Evolutionary conservation across 2,113 vertebrate species (phyloP), one percentile per base, ranked within the genome.

Genomic region (Centrocercus urophasianus): DNA sequence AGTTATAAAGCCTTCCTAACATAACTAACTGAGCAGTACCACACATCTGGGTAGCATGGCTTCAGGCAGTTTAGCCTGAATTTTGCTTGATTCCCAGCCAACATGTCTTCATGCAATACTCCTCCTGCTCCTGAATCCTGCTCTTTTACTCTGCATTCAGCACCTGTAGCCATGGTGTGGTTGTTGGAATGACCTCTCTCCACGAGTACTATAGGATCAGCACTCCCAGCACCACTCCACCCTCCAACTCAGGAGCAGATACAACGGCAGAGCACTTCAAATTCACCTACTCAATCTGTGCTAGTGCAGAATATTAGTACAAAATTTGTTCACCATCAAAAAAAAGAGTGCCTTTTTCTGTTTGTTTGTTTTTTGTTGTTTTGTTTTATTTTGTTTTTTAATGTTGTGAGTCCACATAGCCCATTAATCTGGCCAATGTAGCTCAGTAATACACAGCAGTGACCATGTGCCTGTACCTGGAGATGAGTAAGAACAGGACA

Each of bases 111-210:
- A 7, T 11, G 22, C n/a, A 73, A 9, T 21, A 47, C 24, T 89
- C 36, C 16, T 63, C 48, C 76, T 45, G 36, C 34, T 75, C 43
- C 45, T 11, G 19, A 59, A 17, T 43, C 45, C 36, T 57, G 3
- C 22, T 14, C 15, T 47, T 17, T 60, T 30, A 45, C 30, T 69
- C 69, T 48, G 64, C 30, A 40, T 8, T 36, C 61, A 32, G 30
- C 18, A 42, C 56, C 65, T 45, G 22, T 1, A 64, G 60, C 56
- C 24, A 8, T 30, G 32, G 38, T 7, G 48, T 3, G 48, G 45
- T 20, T 25, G 69, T n/a, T 50, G 52, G 40, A 77, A 16, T 0
- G 0, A 74, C 61, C n/a, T 40, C 2, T 69, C 67, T 18, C n/a
- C 45, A n/a, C 5, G 17, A 38, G 15, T 17, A 7, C 50, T 59